Base-by-base conservation (phyloP, 2,888 invertebrate genomes). In the Operophtera brumata region DNA sequence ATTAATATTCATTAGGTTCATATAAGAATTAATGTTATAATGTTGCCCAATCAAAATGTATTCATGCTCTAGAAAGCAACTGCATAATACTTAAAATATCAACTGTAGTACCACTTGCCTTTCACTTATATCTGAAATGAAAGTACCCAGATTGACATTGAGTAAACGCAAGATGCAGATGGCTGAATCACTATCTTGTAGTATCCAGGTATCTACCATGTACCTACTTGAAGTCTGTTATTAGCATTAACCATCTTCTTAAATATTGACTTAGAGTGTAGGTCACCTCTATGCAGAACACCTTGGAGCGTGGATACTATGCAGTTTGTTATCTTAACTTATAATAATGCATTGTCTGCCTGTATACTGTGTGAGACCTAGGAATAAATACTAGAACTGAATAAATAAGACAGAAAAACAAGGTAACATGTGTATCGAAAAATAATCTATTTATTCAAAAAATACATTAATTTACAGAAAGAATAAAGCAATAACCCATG, bases 81-180 rank as follows among this genome's bases (percentile, higher is more conserved):
- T 30, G 26, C 49, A 48, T 53, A 35, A 45, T 42, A 34, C 34
- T 48, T 1, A 46, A 52, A 52, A 49, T 48, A 47, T 37, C 20
- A 40, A 41, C 46, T 46, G 48, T 34, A 64, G 55, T 30, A 36
- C n/a, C n/a, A n/a, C 20, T 20, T 59, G 44, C 73, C 75, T 75
- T 75, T 75, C 75, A 72, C 75, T 71, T 53, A 66, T 64, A 52
- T 63, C 57, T 58, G 69, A 80, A 82, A 82, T 79, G 82, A 84
- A 84, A 84, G 82, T 82, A 71, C 46, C 13, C 14, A 52, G 20
- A 12, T 10, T 41, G 41, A 59, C 61, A 49, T 67, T 59, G 69
- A 63, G 54, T 61, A 63, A 54, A 69, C 63, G 57, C 53, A 62
- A 60, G 59, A 50, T 63, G 59, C 37, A 48, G 56, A 20, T 20